Conservation (phyloP, 2,888 invertebrate species). For the Caenorhabditis becei region DNA sequence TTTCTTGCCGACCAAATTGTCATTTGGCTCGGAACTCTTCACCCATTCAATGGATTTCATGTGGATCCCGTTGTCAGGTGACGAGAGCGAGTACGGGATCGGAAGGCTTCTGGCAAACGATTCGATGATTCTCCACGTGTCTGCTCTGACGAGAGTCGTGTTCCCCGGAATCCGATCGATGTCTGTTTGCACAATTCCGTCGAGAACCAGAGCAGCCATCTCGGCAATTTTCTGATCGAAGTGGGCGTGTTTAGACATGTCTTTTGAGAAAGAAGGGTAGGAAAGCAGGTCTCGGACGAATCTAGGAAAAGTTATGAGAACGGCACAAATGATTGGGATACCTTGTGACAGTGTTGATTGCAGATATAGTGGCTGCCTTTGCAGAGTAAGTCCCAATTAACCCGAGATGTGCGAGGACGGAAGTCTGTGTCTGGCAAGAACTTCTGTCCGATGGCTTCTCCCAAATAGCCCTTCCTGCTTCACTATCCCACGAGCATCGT, state of each 20-base stretch:
- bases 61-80: slow-evolving; percentile 72
- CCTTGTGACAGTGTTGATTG: slow-evolving; percentile 75
- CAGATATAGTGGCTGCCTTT: slow-evolving; percentile 74
- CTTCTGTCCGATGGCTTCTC: slow-evolving; percentile 58
- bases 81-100: slow-evolving; percentile 72
- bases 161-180: slow-evolving; percentile 74
- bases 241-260: slow-evolving; percentile 69
- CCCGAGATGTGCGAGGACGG: slow-evolving; percentile 79
- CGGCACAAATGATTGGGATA: not conserved
- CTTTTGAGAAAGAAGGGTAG: slow-evolving; percentile 76
- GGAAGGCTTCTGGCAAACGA: slow-evolving; percentile 71
- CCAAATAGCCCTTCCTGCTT: slow-evolving; percentile 68
- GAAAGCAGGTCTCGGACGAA: slow-evolving; percentile 75
- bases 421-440: slow-evolving; percentile 71
- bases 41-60: slow-evolving; percentile 69
- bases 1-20: slow-evolving; percentile 62
- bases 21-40: slow-evolving; percentile 56
- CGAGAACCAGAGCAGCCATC: slow-evolving; percentile 76
- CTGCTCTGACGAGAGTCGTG: slow-evolving; percentile 59
- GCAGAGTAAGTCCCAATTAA: slow-evolving; percentile 78
- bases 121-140: slow-evolving; percentile 61
- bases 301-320: slow-evolving; percentile 34
- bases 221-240: slow-evolving; percentile 81
- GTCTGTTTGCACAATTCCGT: slow-evolving; percentile 72
- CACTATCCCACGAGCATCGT: slow-evolving; percentile 67